Evolutionary conservation across 1,140 invertebrate genomes (phyloP).

Genomic region (Stegodyphus mimosarum): DNA sequence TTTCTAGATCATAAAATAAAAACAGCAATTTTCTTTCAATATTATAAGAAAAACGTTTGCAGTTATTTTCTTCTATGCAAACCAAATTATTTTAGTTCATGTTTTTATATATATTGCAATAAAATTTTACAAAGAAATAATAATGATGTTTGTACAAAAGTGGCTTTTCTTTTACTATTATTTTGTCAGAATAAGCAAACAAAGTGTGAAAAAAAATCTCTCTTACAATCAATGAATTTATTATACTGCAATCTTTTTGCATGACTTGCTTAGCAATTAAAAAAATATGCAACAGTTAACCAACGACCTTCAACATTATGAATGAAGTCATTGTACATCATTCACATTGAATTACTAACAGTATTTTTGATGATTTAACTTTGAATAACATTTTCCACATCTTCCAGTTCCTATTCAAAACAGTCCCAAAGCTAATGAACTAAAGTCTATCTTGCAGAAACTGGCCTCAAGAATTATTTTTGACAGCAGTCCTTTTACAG

Average conservation of each 20-base stretch:
- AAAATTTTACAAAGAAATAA: no score
- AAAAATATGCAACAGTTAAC: constrained; percentile 59
- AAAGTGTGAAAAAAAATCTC: background rate
- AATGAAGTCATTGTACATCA: constrained; percentile 36
- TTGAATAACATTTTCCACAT: constrained; percentile 35
- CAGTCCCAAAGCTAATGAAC: constrained; percentile 38
- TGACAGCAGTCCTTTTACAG: constrained; percentile 33
- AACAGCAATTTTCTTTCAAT: no score
- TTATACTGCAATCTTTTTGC: constrained; percentile 55
- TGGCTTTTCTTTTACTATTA: no score
- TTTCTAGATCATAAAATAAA: no score
- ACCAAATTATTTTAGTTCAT: no score
- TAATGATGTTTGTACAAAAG: no score
- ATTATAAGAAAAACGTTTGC: no score
- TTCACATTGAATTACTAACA: constrained; percentile 31
- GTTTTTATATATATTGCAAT: no score
- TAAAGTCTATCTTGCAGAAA: constrained; percentile 44
- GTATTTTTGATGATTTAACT: constrained; percentile 38
- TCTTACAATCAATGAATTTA: constrained; percentile 58
- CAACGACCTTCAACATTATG: constrained; percentile 52
- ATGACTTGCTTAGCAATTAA: constrained; percentile 58
- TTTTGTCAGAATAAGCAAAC: no score
- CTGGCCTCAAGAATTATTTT: constrained; percentile 28
- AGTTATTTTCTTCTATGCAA: no score
- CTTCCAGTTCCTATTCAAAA: constrained; percentile 44